A percentile compares a stretch with the other conserved stretches of the same genome.
Conservation (phyloP, 2,888 invertebrate genomes). For the Dorcus hopei region DNA sequence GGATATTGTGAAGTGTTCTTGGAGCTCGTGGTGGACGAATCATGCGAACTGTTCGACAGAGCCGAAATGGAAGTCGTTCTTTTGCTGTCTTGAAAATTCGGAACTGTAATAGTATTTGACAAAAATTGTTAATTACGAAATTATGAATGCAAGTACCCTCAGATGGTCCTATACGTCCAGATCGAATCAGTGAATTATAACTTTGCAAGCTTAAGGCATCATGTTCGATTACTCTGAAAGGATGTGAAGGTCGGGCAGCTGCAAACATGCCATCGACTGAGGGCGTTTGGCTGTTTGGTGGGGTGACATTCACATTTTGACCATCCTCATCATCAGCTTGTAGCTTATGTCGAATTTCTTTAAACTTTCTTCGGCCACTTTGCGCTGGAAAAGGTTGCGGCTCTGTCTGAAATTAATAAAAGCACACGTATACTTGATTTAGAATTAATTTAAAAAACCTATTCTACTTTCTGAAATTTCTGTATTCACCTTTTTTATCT, state of each 20-base stretch:
- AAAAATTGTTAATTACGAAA: neutral
- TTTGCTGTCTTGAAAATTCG: conserved; percentile 29
- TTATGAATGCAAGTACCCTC: conserved; percentile 20
- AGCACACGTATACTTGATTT: neutral
- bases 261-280: conserved; percentile 76
- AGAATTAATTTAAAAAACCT: neutral
- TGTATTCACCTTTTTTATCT: too few species aligned
- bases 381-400: conserved; percentile 3
- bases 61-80: conserved; percentile 42
- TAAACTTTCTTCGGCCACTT: conserved; percentile 64
- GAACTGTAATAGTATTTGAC: neutral
- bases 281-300: conserved; percentile 73
- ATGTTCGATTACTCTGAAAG: conserved; percentile 82
- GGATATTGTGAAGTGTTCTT: conserved; percentile 44
- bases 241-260: conserved; percentile 65
- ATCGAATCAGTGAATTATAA: conserved; percentile 81
- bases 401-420: conserved; percentile 9
- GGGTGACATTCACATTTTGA: conserved; percentile 58
- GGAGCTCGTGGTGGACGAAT: conserved; percentile 46
- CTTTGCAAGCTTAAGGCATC: conserved; percentile 86
- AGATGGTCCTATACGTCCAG: conserved; percentile 66
- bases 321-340: conserved; percentile 81
- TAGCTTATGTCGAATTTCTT: conserved; percentile 80
- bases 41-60: conserved; percentile 44
- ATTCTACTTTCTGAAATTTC: too few species aligned